phyloP scores from a whole-genome alignment of 2,888 invertebrate genomes.

The Orchesella flavescens region DNA sequence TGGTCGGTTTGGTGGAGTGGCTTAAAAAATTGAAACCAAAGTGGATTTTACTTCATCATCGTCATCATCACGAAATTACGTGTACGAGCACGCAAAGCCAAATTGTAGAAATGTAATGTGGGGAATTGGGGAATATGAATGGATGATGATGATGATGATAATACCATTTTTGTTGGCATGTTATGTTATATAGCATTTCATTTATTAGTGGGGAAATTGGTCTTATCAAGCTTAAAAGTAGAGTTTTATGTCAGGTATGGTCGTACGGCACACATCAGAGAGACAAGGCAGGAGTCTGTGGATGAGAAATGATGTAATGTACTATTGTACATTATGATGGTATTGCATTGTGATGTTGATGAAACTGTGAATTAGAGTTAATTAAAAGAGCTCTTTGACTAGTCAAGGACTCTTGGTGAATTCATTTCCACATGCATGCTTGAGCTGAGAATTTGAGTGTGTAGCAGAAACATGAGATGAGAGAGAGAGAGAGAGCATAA shows the following conservation, averaged over 20 bases:
- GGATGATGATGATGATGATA: no score
- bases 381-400: slow-evolving; percentile 43
- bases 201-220: not conserved
- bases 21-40: no score
- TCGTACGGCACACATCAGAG: no score
- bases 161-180: no score
- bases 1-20: no score
- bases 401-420: slow-evolving; percentile 46
- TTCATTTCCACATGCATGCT: slow-evolving; percentile 3
- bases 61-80: no score
- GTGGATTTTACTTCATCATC: no score
- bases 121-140: no score
- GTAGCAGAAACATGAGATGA: no score
- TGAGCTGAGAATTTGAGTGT: not conserved
- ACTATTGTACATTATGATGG: not conserved
- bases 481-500: slow-evolving; percentile 5
- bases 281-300: not conserved
- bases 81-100: no score
- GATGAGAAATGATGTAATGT: slow-evolving; percentile 1
- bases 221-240: not conserved
- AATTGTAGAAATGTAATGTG: no score
- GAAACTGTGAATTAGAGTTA: slow-evolving; percentile 53
- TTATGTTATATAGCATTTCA: no score
- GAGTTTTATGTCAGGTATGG: not conserved
- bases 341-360: slow-evolving; percentile 14